These are phyloP conservation scores for Trachelus troglodyta DNA, from an alignment of 2,888 invertebrate species.

Conservation along the genomic window DNA sequence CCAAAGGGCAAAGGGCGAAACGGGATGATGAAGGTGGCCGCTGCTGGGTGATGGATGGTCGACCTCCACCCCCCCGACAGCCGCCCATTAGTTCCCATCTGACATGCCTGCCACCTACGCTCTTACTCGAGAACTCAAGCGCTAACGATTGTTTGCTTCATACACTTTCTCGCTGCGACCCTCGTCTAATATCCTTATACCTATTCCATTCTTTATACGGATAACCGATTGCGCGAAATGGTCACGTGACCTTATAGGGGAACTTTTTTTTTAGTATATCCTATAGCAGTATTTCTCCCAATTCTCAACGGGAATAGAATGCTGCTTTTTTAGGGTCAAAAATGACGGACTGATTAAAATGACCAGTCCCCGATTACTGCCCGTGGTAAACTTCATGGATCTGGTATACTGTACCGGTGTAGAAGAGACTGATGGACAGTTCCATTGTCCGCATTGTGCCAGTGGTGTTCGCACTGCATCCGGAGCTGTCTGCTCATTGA, in stretches of 20 bases:
- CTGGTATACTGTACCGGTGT: slow-evolving; percentile 29
- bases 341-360: background rate
- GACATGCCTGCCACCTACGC: slow-evolving; percentile 31
- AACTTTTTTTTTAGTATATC: no score
- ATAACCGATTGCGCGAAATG: background rate
- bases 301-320: background rate
- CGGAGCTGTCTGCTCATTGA: slow-evolving; percentile 33
- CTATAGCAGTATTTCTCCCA: background rate
- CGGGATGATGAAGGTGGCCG: slow-evolving; percentile 44
- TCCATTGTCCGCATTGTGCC: slow-evolving; percentile 38
- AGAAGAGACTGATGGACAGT: slow-evolving; percentile 40
- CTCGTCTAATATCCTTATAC: background rate
- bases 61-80: slow-evolving; percentile 44
- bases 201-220: background rate
- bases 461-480: slow-evolving; percentile 4
- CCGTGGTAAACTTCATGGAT: slow-evolving; percentile 30
- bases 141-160: slow-evolving; percentile 39
- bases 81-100: slow-evolving; percentile 47
- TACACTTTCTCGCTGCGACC: slow-evolving; percentile 16
- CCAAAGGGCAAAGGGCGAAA: slow-evolving; percentile 24
- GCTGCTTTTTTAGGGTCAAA: background rate
- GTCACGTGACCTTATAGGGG: no score
- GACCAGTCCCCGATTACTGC: background rate
- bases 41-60: slow-evolving; percentile 45
- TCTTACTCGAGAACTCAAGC: slow-evolving; percentile 19